Evolutionary conservation across 1,140 invertebrate genomes (phyloP), one percentile per base, ranked within the genome.

Genomic region (Leptonema lineaticorne): DNA sequence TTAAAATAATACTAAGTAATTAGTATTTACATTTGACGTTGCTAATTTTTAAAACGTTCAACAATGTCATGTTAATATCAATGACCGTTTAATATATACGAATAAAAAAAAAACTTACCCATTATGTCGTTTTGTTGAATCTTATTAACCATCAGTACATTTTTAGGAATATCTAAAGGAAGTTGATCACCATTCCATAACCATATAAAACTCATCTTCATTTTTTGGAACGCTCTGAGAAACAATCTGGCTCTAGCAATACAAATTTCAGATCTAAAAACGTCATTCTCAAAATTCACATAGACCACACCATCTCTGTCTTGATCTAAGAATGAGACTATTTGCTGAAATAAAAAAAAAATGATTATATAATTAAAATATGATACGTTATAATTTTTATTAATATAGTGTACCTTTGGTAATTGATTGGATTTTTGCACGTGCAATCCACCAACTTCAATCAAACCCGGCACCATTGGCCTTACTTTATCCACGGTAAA

Each of bases 71-170:
- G 3, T 45, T 18, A 1, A 48, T 27, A 14, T 0, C 24, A 7
- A 68, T 26, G 16, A 4, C n/a, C n/a, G n/a, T n/a, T n/a, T n/a
- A n/a, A n/a, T n/a, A n/a, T n/a, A n/a, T n/a, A n/a, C n/a, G 3
- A 6, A 45, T 45, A n/a, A 7, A 7, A 45, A 45, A 2, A n/a
- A 14, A 41, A 74, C 75, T 81, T 77, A 89, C 88, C 85, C 72
- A 91, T 77, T 69, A 91, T 80, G 73, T 90, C 89, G 59, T 85
- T 85, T 73, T 92, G 89, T 0, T 89, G 89, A 1, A 90, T 76
- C 89, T 90, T 91, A 45, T 85, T 85, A 22, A 77, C 79, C 0
- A 88, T 75, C 50, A 85, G 79, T 0, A 92, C 78, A 78, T 92
- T 92, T 0, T 77, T 69, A 0, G 86, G 80, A 7, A 26, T 8